Evolutionary conservation across 2,888 invertebrate species (phyloP).

Genomic region (Apamea epomidion): DNA sequence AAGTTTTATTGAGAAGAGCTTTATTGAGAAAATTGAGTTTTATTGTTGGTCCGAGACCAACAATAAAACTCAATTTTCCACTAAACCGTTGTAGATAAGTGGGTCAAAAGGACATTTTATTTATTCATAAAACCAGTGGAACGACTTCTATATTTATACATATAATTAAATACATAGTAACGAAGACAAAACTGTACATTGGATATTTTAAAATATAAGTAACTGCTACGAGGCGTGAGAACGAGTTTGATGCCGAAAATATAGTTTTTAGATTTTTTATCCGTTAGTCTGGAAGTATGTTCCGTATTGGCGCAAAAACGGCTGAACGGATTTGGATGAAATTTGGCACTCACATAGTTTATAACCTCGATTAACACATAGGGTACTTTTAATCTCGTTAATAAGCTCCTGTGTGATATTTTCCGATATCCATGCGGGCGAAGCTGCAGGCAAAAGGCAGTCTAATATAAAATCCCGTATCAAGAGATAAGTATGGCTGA

Average conservation of each 20-base stretch:
- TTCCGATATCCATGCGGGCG: too few relatives aligned
- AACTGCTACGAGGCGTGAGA: neutral
- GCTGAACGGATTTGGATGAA: neutral
- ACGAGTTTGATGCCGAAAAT: neutral
- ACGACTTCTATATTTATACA: conserved; percentile 20
- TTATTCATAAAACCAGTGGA: conserved; percentile 30
- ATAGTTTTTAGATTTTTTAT: neutral
- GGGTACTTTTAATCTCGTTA: too few relatives aligned
- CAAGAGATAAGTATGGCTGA: conserved; percentile 21
- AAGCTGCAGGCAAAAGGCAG: neutral
- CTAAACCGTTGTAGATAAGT: conserved; percentile 23
- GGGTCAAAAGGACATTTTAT: conserved; percentile 47
- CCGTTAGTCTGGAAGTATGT: too few relatives aligned
- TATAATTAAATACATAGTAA: neutral
- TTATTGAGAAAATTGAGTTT: too few relatives aligned
- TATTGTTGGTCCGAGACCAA: neutral
- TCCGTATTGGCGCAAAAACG: too few relatives aligned
- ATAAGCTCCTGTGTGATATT: neutral
- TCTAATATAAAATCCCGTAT: conserved; percentile 37
- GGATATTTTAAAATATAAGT: neutral
- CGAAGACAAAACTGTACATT: neutral
- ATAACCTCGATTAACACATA: neutral
- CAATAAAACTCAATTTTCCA: conserved; percentile 40
- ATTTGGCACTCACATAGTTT: too few relatives aligned
- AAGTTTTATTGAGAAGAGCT: too few relatives aligned